Percentiles rank a stretch among this genome's conserved stretches.
Conservation (phyloP, 35 echinoderm and acorn worm genomes). For the Apostichopus parvimensis region DNA sequence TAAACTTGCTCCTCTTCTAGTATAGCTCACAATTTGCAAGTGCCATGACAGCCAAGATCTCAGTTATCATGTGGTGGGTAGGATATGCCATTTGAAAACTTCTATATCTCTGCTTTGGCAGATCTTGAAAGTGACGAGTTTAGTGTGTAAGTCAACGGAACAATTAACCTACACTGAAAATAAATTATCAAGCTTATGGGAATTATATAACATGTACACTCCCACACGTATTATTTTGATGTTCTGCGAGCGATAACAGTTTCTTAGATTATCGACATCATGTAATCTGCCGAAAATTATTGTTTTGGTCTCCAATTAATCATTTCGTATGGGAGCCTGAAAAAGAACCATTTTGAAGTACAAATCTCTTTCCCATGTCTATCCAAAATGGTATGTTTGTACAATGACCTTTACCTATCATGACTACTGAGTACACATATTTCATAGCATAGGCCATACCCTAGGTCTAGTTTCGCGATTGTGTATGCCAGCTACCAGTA, state of each 20-base stretch:
- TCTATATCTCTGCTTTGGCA: too few relatives aligned
- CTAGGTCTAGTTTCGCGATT: background rate
- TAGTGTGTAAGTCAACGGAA: too few relatives aligned
- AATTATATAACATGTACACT: background rate
- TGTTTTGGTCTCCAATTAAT: background rate
- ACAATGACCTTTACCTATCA: background rate
- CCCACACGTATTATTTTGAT: background rate
- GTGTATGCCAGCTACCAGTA: background rate
- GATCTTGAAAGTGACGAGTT: too few relatives aligned
- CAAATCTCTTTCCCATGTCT: background rate
- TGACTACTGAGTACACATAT: background rate
- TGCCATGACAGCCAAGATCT: too few relatives aligned
- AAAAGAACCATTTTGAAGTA: background rate
- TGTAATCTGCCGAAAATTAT: background rate
- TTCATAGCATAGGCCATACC: background rate
- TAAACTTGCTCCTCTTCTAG: too few relatives aligned
- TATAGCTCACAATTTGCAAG: too few relatives aligned
- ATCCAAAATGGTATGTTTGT: background rate
- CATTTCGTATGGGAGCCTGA: background rate
- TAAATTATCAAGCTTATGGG: background rate
- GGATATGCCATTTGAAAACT: too few relatives aligned
- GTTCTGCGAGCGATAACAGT: background rate
- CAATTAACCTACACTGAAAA: too few relatives aligned
- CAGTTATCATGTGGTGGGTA: too few relatives aligned
- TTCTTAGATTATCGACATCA: background rate